Evolutionary conservation across 2,888 invertebrate genomes (phyloP).

Genomic region (Auanema sp.): DNA sequence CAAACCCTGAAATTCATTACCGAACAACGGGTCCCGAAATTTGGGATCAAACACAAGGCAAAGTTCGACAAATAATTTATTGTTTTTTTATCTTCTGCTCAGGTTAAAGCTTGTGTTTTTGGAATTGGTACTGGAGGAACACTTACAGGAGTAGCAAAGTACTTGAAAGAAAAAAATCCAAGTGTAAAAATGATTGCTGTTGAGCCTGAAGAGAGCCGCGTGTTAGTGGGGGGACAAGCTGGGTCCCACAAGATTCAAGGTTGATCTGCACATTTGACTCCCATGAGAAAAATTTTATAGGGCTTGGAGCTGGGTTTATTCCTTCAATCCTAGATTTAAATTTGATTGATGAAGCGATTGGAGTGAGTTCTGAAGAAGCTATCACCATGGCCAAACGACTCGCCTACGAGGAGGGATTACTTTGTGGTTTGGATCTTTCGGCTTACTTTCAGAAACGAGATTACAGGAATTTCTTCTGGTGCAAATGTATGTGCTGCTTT

Average conservation of each 20-base stretch:
- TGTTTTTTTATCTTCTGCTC: neutral
- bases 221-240: conserved; percentile 50
- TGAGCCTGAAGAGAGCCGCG: conserved; percentile 58
- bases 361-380: conserved; percentile 51
- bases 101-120: conserved; percentile 55
- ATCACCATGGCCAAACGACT: conserved; percentile 53
- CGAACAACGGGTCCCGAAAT: conserved; percentile 63
- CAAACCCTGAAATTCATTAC: conserved; percentile 59
- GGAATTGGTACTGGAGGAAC: conserved; percentile 62
- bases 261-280: neutral
- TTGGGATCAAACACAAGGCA: conserved; percentile 58
- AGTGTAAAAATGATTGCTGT: conserved; percentile 51
- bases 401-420: conserved; percentile 54
- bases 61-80: too few relatives aligned
- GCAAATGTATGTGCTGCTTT: conserved; percentile 58
- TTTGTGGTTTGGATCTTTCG: conserved; percentile 40
- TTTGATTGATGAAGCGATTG: conserved; percentile 52
- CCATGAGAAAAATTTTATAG: conserved; percentile 17
- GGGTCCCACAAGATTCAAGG: conserved; percentile 62
- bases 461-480: conserved; percentile 58
- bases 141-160: conserved; percentile 59
- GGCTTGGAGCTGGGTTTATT: conserved; percentile 60
- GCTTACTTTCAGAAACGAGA: neutral
- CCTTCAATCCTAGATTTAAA: conserved; percentile 50
- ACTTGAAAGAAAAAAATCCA: conserved; percentile 53